Percentiles rank a stretch among this genome's conserved stretches.
Evolutionary conservation across 2,888 invertebrate genomes (phyloP).

Genomic region (Chamaedrilus cognettii): DNA sequence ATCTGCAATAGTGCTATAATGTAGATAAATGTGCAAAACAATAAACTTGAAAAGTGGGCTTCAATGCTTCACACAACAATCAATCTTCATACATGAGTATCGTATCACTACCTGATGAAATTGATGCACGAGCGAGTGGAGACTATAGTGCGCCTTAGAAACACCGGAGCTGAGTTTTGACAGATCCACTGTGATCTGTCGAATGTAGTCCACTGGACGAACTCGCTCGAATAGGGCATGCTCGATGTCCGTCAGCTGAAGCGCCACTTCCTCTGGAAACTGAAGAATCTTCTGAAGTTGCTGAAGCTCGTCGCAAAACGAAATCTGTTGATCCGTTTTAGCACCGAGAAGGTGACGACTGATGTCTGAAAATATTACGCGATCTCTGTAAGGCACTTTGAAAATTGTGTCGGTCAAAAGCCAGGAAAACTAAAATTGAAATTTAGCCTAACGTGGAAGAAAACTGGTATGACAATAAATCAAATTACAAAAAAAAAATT

Average conservation of each 20-base stretch:
- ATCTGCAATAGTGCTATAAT: too few relatives aligned
- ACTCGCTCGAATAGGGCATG: constrained; percentile 77
- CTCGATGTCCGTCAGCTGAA: constrained; percentile 79
- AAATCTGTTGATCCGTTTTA: background rate
- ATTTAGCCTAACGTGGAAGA: too few relatives aligned
- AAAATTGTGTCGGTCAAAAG: too few relatives aligned
- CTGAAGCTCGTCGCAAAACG: constrained; percentile 73
- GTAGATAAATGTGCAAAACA: too few relatives aligned
- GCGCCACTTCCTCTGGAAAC: constrained; percentile 93
- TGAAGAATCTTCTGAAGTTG: constrained; percentile 84
- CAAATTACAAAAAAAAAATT: too few relatives aligned
- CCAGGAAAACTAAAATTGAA: too few relatives aligned
- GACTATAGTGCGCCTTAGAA: background rate
- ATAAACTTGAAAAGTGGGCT: too few relatives aligned
- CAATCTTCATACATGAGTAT: too few relatives aligned
- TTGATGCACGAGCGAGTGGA: constrained; percentile 10
- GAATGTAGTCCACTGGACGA: constrained; percentile 76
- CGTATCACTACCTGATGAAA: constrained; percentile 22
- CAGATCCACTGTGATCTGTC: constrained; percentile 52
- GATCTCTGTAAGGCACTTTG: too few relatives aligned
- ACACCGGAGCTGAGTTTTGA: constrained; percentile 3
- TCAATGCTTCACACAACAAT: too few relatives aligned
- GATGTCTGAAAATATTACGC: too few relatives aligned
- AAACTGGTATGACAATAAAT: too few relatives aligned
- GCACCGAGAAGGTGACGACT: constrained; percentile 7